Conservation (phyloP, 2,888 invertebrate genomes). For the Notocelia uddmanniana region DNA sequence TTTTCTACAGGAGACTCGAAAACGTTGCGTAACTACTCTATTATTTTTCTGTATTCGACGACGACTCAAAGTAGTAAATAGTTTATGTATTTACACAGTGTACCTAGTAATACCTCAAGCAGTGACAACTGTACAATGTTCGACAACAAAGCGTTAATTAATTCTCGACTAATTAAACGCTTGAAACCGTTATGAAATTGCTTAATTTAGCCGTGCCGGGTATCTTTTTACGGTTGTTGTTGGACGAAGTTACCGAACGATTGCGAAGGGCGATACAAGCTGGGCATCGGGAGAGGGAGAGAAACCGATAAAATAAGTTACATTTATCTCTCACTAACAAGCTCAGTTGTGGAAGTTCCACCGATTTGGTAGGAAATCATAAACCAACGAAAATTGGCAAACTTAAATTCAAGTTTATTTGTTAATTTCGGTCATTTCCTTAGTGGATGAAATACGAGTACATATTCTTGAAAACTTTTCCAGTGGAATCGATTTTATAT, state of each 20-base stretch:
- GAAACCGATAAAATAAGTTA: conserved; percentile 61
- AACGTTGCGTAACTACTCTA: too few relatives aligned
- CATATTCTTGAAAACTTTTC: conserved; percentile 26
- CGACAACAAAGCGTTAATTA: conserved; percentile 17
- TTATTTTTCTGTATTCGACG: too few relatives aligned
- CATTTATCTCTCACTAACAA: conserved; percentile 55
- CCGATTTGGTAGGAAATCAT: conserved; percentile 64
- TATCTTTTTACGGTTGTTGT: conserved; percentile 44
- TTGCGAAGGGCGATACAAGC: conserved; percentile 40
- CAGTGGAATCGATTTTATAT: conserved; percentile 13
- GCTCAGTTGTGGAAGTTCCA: conserved; percentile 47
- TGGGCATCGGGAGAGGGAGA: conserved; percentile 43
- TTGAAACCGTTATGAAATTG: conserved; percentile 33
- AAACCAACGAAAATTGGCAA: conserved; percentile 64
- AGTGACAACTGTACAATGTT: not conserved
- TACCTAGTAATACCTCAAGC: too few relatives aligned
- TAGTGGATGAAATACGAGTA: conserved; percentile 39
- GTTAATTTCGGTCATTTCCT: conserved; percentile 48
- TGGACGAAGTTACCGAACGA: conserved; percentile 40
- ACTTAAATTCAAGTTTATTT: conserved; percentile 65
- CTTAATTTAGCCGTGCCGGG: conserved; percentile 37
- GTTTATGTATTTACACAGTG: too few relatives aligned
- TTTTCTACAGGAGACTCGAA: too few relatives aligned
- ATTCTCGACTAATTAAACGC: conserved; percentile 29
- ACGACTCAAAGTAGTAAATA: too few relatives aligned